These are phyloP conservation scores for Petrocephalus zakoni DNA, from an alignment of 2,113 vertebrate genomes.

Conservation along the genomic window DNA sequence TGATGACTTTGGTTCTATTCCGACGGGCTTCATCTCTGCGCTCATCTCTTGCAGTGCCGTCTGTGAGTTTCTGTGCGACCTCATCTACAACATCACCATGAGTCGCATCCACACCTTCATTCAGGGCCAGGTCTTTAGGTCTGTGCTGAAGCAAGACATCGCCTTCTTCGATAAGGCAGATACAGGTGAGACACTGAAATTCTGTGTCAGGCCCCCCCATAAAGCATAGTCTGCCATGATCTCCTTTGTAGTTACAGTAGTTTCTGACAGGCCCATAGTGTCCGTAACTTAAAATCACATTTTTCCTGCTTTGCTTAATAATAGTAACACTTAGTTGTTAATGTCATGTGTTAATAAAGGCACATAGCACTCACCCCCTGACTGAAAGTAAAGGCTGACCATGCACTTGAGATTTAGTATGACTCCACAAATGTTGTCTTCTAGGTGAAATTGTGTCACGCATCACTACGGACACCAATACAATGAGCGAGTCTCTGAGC, in stretches of 20 bases:
- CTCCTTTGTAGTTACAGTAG: not conserved
- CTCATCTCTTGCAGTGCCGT: conserved; percentile 50
- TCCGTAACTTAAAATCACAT: not conserved
- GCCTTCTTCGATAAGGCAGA: conserved; percentile 55
- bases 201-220: not conserved
- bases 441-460: conserved; percentile 68
- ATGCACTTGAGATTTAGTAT: not conserved
- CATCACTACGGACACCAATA: conserved; percentile 66
- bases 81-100: conserved; percentile 65
- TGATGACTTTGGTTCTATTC: not conserved
- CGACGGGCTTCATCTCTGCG: not conserved
- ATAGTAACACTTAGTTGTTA: not conserved
- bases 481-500: conserved; percentile 63
- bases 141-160: conserved; percentile 65
- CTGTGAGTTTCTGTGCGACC: conserved; percentile 63
- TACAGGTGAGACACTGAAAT: conserved; percentile 44
- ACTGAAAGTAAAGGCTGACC: not conserved
- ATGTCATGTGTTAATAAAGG: not conserved
- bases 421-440: not conserved
- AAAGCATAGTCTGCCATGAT: not conserved
- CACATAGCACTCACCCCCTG: not conserved
- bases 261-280: not conserved
- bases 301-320: not conserved
- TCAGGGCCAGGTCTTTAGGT: conserved; percentile 59
- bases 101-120: conserved; percentile 60